A percentile compares a stretch with the other conserved stretches of the same genome.
phyloP scores from a whole-genome alignment of 2,113 vertebrate species.

The Eublepharis macularius region DNA sequence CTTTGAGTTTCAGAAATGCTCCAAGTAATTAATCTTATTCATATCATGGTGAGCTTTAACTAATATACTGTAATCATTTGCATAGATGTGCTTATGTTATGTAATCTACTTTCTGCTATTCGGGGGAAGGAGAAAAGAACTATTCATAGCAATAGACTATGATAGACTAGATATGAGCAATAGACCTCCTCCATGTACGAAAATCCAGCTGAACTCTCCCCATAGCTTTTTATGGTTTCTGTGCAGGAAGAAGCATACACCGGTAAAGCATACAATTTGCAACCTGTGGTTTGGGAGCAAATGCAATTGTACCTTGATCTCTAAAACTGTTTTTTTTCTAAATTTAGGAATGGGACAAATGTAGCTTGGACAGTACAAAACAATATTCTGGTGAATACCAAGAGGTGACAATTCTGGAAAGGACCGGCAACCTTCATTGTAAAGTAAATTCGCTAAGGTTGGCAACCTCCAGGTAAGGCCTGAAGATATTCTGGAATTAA shows the following conservation, averaged over 20 bases:
- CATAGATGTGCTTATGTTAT: background rate
- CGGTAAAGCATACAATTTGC: background rate
- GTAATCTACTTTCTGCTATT: background rate
- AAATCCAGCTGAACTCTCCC: background rate
- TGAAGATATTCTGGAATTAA: too few species aligned
- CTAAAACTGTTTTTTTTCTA: background rate
- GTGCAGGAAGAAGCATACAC: background rate
- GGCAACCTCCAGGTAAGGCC: too few species aligned
- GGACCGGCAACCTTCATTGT: background rate
- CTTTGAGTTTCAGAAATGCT: background rate
- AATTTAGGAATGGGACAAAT: background rate
- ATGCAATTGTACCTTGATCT: background rate
- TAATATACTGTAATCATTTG: background rate
- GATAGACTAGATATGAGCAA: background rate
- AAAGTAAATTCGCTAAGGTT: too few species aligned
- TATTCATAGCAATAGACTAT: background rate
- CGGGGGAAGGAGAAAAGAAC: background rate
- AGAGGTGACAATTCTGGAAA: background rate
- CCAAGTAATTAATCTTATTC: constrained; percentile 9
- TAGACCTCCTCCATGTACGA: background rate
- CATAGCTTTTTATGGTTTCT: background rate
- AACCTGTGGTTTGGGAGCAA: background rate
- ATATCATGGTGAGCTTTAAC: background rate
- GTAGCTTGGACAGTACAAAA: background rate
- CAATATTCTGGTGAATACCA: background rate